A percentile compares a stretch with the other conserved stretches of the same genome.
These are phyloP conservation scores for Anabacerthia variegaticeps DNA, from an alignment of 2,797 vertebrate genomes.

Conservation along the genomic window DNA sequence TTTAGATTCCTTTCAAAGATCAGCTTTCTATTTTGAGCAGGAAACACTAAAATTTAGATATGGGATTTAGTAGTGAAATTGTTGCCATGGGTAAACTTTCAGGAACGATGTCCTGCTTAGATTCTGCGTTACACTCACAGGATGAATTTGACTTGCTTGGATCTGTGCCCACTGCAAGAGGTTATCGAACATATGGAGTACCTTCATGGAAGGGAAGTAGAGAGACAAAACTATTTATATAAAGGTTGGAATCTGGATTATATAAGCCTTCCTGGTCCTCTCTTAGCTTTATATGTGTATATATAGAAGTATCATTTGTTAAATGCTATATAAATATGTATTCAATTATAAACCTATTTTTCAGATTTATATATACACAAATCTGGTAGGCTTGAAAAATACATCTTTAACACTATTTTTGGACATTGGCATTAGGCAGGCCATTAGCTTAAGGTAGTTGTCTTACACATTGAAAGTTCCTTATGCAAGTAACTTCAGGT, in stretches of 20 bases:
- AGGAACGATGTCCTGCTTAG: neutral
- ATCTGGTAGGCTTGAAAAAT: neutral
- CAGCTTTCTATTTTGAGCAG: neutral
- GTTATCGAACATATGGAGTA: neutral
- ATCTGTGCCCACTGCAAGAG: fast-evolving
- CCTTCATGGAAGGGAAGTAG: neutral
- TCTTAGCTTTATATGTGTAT: neutral
- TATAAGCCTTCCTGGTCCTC: neutral
- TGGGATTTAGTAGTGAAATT: neutral
- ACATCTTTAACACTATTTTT: neutral
- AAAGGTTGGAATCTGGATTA: neutral
- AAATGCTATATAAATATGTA: neutral
- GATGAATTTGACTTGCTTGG: neutral
- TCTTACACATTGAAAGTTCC: neutral
- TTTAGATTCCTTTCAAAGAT: neutral
- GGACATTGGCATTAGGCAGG: neutral
- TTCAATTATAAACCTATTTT: neutral
- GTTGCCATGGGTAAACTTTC: neutral
- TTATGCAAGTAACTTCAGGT: neutral
- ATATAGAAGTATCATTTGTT: neutral
- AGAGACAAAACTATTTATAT: neutral
- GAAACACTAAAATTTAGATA: neutral
- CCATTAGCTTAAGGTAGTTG: neutral
- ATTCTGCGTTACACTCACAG: neutral
- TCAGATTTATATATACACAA: neutral